Percentiles rank a stretch among this genome's conserved stretches.
These are phyloP conservation scores for Drosophila mayaguana DNA, from an alignment of 2,888 invertebrate species.

Conservation along the genomic window DNA sequence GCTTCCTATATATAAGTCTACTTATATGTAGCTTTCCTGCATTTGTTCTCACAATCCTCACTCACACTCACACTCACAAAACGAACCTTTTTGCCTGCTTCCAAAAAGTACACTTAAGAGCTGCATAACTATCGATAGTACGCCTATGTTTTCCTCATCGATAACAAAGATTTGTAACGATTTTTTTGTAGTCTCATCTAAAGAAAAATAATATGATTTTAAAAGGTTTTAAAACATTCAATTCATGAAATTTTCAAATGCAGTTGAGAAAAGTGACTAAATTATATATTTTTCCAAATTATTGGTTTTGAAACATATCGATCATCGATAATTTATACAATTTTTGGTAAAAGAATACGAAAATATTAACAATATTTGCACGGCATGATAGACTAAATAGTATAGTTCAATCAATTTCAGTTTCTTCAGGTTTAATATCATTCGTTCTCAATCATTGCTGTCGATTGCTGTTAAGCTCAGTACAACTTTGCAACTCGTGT, in stretches of 20 bases:
- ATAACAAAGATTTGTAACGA: not conserved
- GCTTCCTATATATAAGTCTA: conserved; percentile 53
- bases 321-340: not conserved
- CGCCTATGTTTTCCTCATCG: not conserved
- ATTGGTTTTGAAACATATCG: not conserved
- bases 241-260: not conserved
- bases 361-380: conserved; percentile 1
- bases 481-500: conserved; percentile 64
- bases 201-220: not conserved
- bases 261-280: not conserved
- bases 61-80: conserved; percentile 51
- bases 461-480: conserved; percentile 48
- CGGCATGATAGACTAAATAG: not conserved
- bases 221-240: conserved; percentile 1
- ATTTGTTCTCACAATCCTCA: conserved; percentile 54
- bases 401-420: not conserved
- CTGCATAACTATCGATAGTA: conserved; percentile 44
- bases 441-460: conserved; percentile 17
- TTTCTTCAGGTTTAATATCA: too few relatives aligned
- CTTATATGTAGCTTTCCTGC: conserved; percentile 51
- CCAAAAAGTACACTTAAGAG: conserved; percentile 30
- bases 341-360: not conserved
- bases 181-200: not conserved
- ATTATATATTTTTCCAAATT: not conserved
- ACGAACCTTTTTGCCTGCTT: conserved; percentile 35